A percentile compares a stretch with the other conserved stretches of the same genome.
Conservation (phyloP, 2,888 invertebrate genomes). For the Volucella zonaria region DNA sequence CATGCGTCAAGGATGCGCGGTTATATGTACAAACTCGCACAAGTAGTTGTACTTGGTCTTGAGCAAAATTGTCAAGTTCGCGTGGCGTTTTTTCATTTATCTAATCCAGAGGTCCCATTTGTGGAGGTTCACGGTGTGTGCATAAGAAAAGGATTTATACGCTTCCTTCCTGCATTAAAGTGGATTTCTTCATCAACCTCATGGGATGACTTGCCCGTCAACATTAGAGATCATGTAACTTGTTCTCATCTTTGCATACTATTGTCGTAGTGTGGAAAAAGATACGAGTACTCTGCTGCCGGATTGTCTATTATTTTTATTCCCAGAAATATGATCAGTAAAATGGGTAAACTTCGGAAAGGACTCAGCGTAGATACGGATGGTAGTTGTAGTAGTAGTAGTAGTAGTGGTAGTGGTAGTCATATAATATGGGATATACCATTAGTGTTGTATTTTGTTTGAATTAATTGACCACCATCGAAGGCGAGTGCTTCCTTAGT, state of each 20-base stretch:
- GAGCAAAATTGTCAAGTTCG: constrained; percentile 66
- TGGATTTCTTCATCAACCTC: constrained; percentile 69
- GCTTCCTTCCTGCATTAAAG: constrained; percentile 68
- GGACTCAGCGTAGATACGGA: too few relatives aligned
- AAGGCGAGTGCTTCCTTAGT: constrained; percentile 36
- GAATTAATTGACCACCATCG: constrained; percentile 69
- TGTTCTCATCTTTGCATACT: too few relatives aligned
- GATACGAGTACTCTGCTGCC: constrained; percentile 4
- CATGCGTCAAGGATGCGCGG: constrained; percentile 66
- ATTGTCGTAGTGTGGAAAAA: too few relatives aligned
- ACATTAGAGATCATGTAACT: constrained; percentile 60
- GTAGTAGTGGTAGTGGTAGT: too few relatives aligned
- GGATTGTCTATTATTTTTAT: constrained; percentile 41
- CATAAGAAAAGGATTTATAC: constrained; percentile 61
- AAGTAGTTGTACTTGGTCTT: too few relatives aligned
- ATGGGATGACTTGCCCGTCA: constrained; percentile 42
- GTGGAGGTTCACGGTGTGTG: constrained; percentile 41
- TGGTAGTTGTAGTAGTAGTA: too few relatives aligned
- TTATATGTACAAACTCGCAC: not conserved
- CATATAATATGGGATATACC: constrained; percentile 11
- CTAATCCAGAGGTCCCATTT: constrained; percentile 53
- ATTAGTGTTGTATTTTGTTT: constrained; percentile 57
- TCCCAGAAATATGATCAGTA: too few relatives aligned
- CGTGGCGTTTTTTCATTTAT: constrained; percentile 65
- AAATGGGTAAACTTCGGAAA: constrained; percentile 56